Percentiles rank a stretch among this genome's conserved stretches.
Conservation (phyloP, 2,888 invertebrate genomes). For the Zonitis immaculata region DNA sequence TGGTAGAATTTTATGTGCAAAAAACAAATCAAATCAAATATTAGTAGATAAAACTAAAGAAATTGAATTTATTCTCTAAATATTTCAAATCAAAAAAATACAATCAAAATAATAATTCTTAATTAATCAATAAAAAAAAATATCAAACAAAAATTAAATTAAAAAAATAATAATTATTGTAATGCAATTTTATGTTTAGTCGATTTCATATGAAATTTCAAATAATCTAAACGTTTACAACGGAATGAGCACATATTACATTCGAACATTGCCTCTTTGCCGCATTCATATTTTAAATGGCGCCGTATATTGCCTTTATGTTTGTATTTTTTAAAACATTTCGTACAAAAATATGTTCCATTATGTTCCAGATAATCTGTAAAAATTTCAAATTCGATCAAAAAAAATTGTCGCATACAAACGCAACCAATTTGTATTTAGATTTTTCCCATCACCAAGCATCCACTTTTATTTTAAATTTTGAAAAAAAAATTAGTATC, state of each 20-base stretch:
- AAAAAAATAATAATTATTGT: not conserved
- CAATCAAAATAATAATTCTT: no score
- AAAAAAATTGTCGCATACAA: not conserved
- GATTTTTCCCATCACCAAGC: not conserved
- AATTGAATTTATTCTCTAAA: no score
- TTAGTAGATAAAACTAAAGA: no score
- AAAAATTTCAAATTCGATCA: not conserved
- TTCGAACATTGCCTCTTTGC: constrained; percentile 61
- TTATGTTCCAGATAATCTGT: constrained; percentile 1
- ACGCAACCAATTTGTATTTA: not conserved
- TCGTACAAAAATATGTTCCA: constrained; percentile 16
- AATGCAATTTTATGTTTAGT: constrained; percentile 29
- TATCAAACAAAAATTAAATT: no score
- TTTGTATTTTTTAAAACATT: constrained; percentile 34
- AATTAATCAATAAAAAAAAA: no score
- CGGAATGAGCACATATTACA: constrained; percentile 60
- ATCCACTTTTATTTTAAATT: not conserved
- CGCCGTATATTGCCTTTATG: constrained; percentile 48
- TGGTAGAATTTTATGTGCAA: no score
- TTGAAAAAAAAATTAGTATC: not conserved
- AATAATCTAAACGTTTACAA: constrained; percentile 60
- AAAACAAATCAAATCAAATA: no score
- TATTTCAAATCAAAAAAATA: no score
- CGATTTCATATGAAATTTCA: constrained; percentile 41
- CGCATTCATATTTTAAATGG: constrained; percentile 69